Evolutionary conservation across 2,797 vertebrate genomes (phyloP).

Genomic region (Meriones psammophilus): DNA sequence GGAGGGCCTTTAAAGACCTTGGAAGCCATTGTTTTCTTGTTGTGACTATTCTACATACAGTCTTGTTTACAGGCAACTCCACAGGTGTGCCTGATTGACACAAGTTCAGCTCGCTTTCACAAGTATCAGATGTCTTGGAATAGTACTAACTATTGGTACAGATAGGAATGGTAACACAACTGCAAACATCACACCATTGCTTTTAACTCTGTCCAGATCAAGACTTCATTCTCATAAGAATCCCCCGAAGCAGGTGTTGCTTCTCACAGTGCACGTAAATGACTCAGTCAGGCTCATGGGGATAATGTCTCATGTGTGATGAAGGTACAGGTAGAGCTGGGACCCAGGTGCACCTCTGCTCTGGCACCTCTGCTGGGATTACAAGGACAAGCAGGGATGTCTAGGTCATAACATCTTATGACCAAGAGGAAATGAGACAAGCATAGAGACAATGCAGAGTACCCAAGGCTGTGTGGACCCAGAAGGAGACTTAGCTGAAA

Average conservation of each 20-base stretch:
- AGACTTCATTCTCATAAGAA: not conserved
- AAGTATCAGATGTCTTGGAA: not conserved
- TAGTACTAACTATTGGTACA: not conserved
- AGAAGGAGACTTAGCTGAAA: not conserved
- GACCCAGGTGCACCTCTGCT: not conserved
- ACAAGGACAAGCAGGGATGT: not conserved
- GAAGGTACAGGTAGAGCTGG: not conserved
- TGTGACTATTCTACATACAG: not conserved
- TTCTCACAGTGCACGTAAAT: not conserved
- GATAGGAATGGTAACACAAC: not conserved
- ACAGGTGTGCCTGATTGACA: not conserved
- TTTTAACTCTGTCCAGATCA: not conserved
- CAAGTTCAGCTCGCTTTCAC: not conserved
- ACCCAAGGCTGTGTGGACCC: not conserved
- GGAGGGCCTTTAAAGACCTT: not conserved
- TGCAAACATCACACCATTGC: not conserved
- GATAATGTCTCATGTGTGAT: not conserved
- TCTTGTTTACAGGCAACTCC: not conserved
- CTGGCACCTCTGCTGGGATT: not conserved
- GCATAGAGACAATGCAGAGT: not conserved
- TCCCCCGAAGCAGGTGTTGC: not conserved
- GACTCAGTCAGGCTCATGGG: not conserved
- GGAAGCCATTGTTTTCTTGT: not conserved
- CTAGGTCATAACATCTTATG: not conserved
- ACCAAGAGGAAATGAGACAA: not conserved